phyloP scores from a whole-genome alignment of 2,888 invertebrate species.

The Hirtodrosophila confusa region DNA sequence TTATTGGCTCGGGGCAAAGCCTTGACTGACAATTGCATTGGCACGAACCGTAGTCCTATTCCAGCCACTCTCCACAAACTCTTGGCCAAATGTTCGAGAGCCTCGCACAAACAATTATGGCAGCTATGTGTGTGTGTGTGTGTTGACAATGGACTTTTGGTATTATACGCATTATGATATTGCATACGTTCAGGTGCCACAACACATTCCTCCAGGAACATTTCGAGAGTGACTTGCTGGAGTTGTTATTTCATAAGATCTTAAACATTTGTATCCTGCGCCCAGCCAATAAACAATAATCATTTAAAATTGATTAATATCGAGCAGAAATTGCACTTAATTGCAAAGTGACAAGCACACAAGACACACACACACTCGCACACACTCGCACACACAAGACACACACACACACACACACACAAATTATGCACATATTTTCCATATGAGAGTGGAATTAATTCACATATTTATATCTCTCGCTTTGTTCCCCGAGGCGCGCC shows the following conservation, averaged over 20 bases:
- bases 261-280: not conserved
- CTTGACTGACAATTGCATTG: constrained; percentile 39
- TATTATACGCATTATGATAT: constrained; percentile 58
- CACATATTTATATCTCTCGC: constrained; percentile 30
- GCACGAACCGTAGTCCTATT: constrained; percentile 16
- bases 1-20: constrained; percentile 56
- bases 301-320: constrained; percentile 50
- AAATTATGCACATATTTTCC: constrained; percentile 32
- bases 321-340: constrained; percentile 33
- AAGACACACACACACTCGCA: constrained; percentile 1
- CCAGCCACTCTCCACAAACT: constrained; percentile 12
- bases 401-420: constrained; percentile 1
- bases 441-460: constrained; percentile 28
- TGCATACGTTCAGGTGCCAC: constrained; percentile 48
- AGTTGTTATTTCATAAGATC: constrained; percentile 1
- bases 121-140: constrained; percentile 30
- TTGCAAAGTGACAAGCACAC: constrained; percentile 28
- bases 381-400: not conserved
- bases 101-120: constrained; percentile 57
- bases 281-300: constrained; percentile 24
- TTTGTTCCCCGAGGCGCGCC: constrained; percentile 17
- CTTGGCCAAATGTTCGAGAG: constrained; percentile 32
- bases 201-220: constrained; percentile 7
- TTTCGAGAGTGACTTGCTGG: constrained; percentile 10
- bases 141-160: constrained; percentile 63